Evolutionary conservation across 53 echinoderm and acorn worm genomes (phyloP), one percentile per base, ranked within the genome.

Genomic region (Paelopatides confundens): DNA sequence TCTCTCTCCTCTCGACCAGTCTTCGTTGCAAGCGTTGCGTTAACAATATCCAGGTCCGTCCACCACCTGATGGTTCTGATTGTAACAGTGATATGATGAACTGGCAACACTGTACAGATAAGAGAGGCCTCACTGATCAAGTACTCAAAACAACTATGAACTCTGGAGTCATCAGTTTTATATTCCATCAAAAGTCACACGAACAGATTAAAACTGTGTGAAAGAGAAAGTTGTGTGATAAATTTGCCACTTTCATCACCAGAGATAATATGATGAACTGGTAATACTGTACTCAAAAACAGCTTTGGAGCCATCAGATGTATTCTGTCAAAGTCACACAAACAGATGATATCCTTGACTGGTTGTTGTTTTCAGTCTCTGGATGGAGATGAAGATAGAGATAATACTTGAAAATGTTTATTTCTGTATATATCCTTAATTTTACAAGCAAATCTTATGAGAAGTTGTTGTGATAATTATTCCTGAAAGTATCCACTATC

Each of bases 131-230:
- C 18, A 39, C 76, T 37, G 98, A 98, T 86, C 62, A 39, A 12
- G 82, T 92, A 28, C 66, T 98, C 48, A 98, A 95, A 86, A 86
- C 88, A 35, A 87, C 87, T 21, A 87, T 94, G 90, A 90, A 89
- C 6, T 89, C 93, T 33, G 68, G 91, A 85, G 76, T 49, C 26
- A 87, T 98, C 52, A 89, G 95, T 9, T 98, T 98, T 63, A 94
- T 98, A 46, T 98, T 98, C 85, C 95, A 95, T 62, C 98, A 98
- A 77, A 83, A 87, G 66, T 98, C 98, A 17, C 98, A 98, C 65
- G 95, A 98, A 71, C 98, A 98, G 90, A 98, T 98, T 33, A 93
- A 89, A 63, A 98, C 98, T n/a, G 94, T 98, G 2, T 98, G 65
- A 93, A 10, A 63, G 13, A 63, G 63, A 26, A 63, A 23, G 7